Conservation (phyloP, 2,888 invertebrate genomes). For the Dione juno region DNA sequence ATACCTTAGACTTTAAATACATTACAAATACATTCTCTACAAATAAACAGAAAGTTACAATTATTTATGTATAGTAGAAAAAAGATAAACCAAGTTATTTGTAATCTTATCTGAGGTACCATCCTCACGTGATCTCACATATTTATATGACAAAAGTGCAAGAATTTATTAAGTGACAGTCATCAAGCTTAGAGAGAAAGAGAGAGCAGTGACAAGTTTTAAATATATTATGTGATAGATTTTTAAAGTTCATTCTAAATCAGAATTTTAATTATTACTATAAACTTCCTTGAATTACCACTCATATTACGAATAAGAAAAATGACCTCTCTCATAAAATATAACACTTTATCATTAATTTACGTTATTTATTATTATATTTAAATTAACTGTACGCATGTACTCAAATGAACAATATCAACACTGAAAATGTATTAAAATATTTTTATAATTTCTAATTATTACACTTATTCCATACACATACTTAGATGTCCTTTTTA, state of each 20-base stretch:
- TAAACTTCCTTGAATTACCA: neutral
- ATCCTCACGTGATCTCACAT: neutral
- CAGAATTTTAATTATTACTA: neutral
- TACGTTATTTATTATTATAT: neutral
- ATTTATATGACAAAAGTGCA: neutral
- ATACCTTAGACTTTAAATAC: constrained; percentile 31
- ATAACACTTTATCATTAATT: neutral
- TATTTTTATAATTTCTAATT: constrained; percentile 14
- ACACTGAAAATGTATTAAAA: neutral
- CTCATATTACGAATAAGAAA: neutral
- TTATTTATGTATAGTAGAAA: neutral
- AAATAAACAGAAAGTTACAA: neutral
- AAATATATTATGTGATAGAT: neutral
- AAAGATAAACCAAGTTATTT: neutral
- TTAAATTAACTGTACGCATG: neutral
- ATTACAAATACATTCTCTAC: constrained; percentile 1
- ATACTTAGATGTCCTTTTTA: constrained; percentile 35
- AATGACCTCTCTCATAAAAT: neutral
- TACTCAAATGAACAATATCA: constrained; percentile 3
- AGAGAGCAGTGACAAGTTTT: neutral
- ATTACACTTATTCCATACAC: constrained; percentile 29
- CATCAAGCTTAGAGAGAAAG: neutral
- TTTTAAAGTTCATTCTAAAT: neutral
- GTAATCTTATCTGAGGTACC: neutral
- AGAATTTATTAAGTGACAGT: neutral